Evolutionary conservation across 1,140 invertebrate genomes (phyloP).

Genomic region (Drosophila sulfurigaster): DNA sequence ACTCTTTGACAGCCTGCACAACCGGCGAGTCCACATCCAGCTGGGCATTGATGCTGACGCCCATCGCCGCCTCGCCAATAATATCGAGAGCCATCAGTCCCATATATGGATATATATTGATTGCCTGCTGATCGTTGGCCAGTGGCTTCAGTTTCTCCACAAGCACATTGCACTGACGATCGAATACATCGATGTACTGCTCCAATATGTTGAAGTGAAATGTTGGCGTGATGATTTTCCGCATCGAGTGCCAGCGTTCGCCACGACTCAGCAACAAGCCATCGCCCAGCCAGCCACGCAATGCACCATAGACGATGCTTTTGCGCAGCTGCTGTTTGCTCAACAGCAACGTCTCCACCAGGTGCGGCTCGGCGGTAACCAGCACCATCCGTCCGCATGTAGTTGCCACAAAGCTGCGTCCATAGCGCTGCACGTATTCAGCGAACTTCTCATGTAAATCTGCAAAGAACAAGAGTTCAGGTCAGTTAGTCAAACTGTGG

Average conservation of each 20-base stretch:
- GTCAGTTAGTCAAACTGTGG: too few relatives aligned
- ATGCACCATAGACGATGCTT: conserved; percentile 75
- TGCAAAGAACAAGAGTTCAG: conserved; percentile 1
- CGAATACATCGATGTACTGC: conserved; percentile 90
- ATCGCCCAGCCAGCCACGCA: conserved; percentile 87
- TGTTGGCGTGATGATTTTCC: conserved; percentile 89
- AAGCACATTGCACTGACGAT: conserved; percentile 89
- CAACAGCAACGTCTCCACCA: conserved; percentile 63
- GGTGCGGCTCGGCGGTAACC: conserved; percentile 83
- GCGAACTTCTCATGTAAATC: conserved; percentile 71
- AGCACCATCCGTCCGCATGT: conserved; percentile 83
- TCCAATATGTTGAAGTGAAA: conserved; percentile 93
- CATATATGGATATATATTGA: conserved; percentile 59
- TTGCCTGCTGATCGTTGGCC: conserved; percentile 74
- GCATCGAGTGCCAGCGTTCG: conserved; percentile 65
- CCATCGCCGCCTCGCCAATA: conserved; percentile 92
- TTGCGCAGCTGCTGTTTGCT: conserved; percentile 74
- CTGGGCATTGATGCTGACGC: conserved; percentile 90
- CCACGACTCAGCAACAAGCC: conserved; percentile 88
- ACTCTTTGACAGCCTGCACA: conserved; percentile 89
- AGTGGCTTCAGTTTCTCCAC: conserved; percentile 86
- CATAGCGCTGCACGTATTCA: conserved; percentile 60
- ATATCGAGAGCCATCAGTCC: conserved; percentile 66
- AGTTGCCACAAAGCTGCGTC: conserved; percentile 88
- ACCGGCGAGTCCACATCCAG: conserved; percentile 89